phyloP scores from a whole-genome alignment of 2,888 invertebrate genomes.

The Pterostichus madidus region DNA sequence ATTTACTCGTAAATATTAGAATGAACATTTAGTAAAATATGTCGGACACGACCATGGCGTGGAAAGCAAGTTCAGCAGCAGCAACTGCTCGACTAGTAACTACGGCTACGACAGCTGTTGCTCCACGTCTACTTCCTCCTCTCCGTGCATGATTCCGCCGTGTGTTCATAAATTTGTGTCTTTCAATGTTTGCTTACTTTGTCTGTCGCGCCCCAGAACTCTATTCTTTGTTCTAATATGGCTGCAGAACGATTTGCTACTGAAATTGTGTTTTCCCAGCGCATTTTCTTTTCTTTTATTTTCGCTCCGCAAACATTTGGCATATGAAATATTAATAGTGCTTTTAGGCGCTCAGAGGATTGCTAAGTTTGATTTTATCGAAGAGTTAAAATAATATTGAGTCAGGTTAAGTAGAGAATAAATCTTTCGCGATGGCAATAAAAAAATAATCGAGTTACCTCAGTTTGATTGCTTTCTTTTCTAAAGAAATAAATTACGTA shows the following conservation, averaged over 20 bases:
- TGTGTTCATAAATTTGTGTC: background rate
- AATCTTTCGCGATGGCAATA: slow-evolving; percentile 8
- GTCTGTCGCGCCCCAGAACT: slow-evolving; percentile 12
- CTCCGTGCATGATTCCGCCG: background rate
- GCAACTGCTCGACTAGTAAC: no score
- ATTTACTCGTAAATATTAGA: no score
- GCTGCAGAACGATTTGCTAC: slow-evolving; percentile 14
- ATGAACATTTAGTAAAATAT: no score
- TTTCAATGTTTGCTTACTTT: slow-evolving; percentile 31
- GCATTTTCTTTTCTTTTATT: slow-evolving; percentile 18
- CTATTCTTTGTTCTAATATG: background rate
- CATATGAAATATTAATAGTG: slow-evolving; percentile 43
- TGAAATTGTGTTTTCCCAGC: slow-evolving; percentile 47
- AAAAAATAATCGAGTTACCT: no score
- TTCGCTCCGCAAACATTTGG: slow-evolving; percentile 16
- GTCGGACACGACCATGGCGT: no score
- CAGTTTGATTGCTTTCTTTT: slow-evolving; percentile 1
- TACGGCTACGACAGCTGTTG: slow-evolving; percentile 13
- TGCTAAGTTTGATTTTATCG: slow-evolving; percentile 41
- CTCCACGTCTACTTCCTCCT: slow-evolving; percentile 12
- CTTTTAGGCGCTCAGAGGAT: slow-evolving; percentile 27
- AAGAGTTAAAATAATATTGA: slow-evolving; percentile 17
- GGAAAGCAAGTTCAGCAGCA: no score
- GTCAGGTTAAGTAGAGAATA: background rate
- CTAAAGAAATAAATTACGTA: background rate